These are phyloP conservation scores for Enteromius afrohamiltoni DNA, from an alignment of 2,797 vertebrate species.

Conservation along the genomic window DNA sequence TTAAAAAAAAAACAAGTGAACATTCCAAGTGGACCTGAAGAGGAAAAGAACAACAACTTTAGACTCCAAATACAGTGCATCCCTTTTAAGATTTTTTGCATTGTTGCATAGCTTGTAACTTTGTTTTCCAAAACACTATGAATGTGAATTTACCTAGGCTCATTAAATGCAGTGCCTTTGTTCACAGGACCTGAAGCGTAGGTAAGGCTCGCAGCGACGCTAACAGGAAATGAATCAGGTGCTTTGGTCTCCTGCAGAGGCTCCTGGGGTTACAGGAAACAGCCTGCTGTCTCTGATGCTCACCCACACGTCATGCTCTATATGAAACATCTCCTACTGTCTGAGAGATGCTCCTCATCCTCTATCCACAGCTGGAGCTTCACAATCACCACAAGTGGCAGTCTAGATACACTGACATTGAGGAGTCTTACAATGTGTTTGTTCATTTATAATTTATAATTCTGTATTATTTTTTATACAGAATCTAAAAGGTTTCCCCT, in stretches of 20 bases:
- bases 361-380: conserved; percentile 24
- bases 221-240: conserved; percentile 41
- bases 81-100: background rate
- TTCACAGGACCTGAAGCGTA: background rate
- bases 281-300: background rate
- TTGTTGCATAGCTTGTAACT: background rate
- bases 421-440: background rate
- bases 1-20: too few species aligned
- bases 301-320: background rate
- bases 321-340: background rate
- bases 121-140: background rate
- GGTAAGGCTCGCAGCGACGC: conserved; percentile 1
- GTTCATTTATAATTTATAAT: background rate
- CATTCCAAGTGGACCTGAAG: background rate
- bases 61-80: background rate
- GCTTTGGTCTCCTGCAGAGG: conserved; percentile 1
- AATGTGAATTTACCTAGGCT: conserved; percentile 20
- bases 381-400: background rate
- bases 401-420: background rate
- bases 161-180: background rate
- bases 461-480: background rate
- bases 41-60: background rate
- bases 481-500: background rate
- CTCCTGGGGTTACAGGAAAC: conserved; percentile 10
- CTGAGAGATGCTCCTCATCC: conserved; percentile 5